Conservation (phyloP, 2,113 vertebrate species). For the Triplophysa dalaica region DNA sequence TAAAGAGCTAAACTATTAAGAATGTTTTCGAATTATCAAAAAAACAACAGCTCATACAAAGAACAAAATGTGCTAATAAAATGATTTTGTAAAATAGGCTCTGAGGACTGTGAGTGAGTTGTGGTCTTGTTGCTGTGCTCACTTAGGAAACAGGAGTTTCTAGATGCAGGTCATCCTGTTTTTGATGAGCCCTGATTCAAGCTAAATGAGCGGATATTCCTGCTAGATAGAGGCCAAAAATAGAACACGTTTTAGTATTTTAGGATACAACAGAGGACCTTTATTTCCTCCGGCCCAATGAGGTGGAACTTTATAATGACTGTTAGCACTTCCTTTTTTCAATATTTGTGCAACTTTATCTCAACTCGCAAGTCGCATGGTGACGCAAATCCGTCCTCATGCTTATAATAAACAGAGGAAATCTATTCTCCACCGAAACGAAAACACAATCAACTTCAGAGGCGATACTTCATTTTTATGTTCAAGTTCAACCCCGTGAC, state of each 20-base stretch:
- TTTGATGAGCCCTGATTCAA: constrained; percentile 85
- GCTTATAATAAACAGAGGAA: constrained; percentile 95
- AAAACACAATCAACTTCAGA: constrained; percentile 92
- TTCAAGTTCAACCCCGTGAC: constrained; percentile 56
- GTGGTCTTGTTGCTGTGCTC: constrained; percentile 7
- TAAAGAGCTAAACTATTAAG: no score
- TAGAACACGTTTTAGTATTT: constrained; percentile 95
- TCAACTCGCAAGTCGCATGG: constrained; percentile 89
- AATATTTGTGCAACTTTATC: constrained; percentile 99
- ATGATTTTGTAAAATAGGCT: background rate
- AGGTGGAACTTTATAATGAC: constrained; percentile 89
- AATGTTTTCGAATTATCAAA: no score
- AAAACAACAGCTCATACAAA: no score
- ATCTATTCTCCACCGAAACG: constrained; percentile 85
- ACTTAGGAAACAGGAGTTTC: constrained; percentile 77
- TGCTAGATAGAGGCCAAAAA: constrained; percentile 87
- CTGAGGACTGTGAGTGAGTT: background rate
- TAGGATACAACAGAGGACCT: constrained; percentile 95
- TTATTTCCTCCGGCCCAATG: constrained; percentile 96
- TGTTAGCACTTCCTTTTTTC: constrained; percentile 93
- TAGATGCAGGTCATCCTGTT: constrained; percentile 91
- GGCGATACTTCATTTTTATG: constrained; percentile 82
- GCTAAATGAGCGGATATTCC: constrained; percentile 97
- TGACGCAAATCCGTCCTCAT: constrained; percentile 98
- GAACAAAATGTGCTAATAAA: background rate